Base-by-base conservation (phyloP, 2,113 vertebrate genomes). In the Trematocara unimaculatum region DNA sequence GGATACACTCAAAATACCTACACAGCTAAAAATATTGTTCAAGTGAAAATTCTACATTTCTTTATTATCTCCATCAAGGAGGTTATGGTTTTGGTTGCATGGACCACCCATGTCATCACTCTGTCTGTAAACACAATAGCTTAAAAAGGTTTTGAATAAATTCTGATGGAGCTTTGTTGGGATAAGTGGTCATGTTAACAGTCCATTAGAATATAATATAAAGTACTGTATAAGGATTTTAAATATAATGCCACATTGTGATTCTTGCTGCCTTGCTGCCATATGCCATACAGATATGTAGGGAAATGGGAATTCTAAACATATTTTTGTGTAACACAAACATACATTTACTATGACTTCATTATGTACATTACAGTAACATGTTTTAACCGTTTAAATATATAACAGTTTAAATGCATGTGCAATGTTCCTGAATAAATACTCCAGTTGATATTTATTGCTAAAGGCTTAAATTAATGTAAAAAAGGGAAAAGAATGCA, bases 371-470 rank as follows among this genome's bases (percentile, higher is more conserved):
- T 40, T 0, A 40, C 4, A 12, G 33, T 64, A 64, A 20, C 18
- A 64, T 35, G 6, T 64, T 38, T n/a, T 35, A 60, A 60, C 26
- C 8, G 0, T 60, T 31, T 62, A 38, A 64, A 64, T 64, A 64
- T 35, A 38, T 38, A 38, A 38, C 18, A 35, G 17, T 38, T 38
- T 64, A 38, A 64, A n/a, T 1, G 18, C 60, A 38, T 38, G 18
- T 64, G 13, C 17, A 64, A 64, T 64, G 33, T 64, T 64, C 33
- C 60, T 64, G 60, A 38, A 64, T 18, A 62, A 62, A 18, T 62
- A 2, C 18, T 38, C 18, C 60, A 64, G 17, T 38, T 38, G 60
- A 38, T 35, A 38, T 64, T 7, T 64, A 64, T n/a, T 3, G 33
- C 3, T 64, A 38, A 64, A 38, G 9, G 33, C 10, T 64, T 38